Percentiles rank a stretch among this genome's conserved stretches.
phyloP scores from a whole-genome alignment of 2,888 invertebrate species.

The Limenitis camilla region DNA sequence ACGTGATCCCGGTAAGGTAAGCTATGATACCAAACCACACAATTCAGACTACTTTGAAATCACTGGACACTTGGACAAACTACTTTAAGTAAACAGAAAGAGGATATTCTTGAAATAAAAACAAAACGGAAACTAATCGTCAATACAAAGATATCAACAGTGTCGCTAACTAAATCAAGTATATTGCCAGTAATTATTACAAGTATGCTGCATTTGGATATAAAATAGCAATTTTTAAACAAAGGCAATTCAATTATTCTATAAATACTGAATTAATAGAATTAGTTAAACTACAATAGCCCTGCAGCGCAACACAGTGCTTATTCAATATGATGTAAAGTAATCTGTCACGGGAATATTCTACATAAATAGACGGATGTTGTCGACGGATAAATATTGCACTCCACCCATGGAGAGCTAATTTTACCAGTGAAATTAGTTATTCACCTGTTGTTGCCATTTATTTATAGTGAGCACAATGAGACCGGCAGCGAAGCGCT shows the following conservation, averaged over 20 bases:
- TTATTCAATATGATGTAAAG: conserved; percentile 37
- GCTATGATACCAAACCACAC: too few species aligned
- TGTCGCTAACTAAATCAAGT: too few species aligned
- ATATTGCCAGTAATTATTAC: too few species aligned
- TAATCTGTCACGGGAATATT: conserved; percentile 46
- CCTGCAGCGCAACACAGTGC: conserved; percentile 10
- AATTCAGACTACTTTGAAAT: too few species aligned
- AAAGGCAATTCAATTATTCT: not conserved
- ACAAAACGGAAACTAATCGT: too few species aligned
- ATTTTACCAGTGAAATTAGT: conserved; percentile 73
- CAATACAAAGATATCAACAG: too few species aligned
- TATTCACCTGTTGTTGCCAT: conserved; percentile 74
- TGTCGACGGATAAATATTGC: conserved; percentile 65
- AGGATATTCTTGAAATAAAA: too few species aligned
- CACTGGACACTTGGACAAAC: too few species aligned
- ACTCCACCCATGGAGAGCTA: conserved; percentile 69
- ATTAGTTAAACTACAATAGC: conserved; percentile 21
- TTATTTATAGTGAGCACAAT: conserved; percentile 68
- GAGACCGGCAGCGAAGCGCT: conserved; percentile 49
- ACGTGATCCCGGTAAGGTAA: too few species aligned
- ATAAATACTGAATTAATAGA: conserved; percentile 15
- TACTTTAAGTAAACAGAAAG: too few species aligned
- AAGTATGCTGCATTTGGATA: too few species aligned
- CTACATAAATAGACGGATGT: conserved; percentile 59
- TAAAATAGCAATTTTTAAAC: too few species aligned